Percentiles rank a stretch among this genome's conserved stretches.
phyloP scores from a whole-genome alignment of 2,113 vertebrate genomes.

The Lasiurus borealis region DNA sequence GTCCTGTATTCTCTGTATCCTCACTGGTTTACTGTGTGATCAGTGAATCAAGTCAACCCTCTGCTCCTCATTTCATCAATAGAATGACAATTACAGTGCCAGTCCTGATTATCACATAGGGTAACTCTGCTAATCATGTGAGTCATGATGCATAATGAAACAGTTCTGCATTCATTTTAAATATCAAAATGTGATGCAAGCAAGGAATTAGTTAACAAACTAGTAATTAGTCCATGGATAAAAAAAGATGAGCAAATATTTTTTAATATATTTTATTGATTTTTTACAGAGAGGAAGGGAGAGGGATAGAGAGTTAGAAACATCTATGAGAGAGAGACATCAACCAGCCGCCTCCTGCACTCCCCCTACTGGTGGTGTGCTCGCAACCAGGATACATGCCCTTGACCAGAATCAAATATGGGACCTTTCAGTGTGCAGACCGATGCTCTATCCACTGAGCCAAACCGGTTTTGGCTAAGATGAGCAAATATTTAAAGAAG shows the following conservation, averaged over 20 bases:
- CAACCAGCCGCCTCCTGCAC: too few species aligned
- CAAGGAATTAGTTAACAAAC: background rate
- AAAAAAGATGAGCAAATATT: background rate
- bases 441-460: too few species aligned
- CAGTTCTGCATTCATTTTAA: background rate
- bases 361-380: too few species aligned
- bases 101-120: background rate
- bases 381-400: too few species aligned
- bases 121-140: background rate
- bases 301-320: too few species aligned
- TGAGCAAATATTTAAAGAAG: background rate
- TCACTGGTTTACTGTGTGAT: background rate
- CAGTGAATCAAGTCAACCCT: background rate
- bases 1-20: background rate
- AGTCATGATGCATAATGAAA: background rate
- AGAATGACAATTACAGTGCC: background rate
- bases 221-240: background rate
- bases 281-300: too few species aligned
- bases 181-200: background rate
- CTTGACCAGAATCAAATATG: too few species aligned
- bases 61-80: background rate
- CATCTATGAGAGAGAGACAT: too few species aligned
- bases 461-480: background rate
- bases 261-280: background rate
- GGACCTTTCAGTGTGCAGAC: too few species aligned